A percentile compares a stretch with the other conserved stretches of the same genome.
phyloP scores from a whole-genome alignment of 2,113 vertebrate genomes.

The Amphiprion ocellaris region DNA sequence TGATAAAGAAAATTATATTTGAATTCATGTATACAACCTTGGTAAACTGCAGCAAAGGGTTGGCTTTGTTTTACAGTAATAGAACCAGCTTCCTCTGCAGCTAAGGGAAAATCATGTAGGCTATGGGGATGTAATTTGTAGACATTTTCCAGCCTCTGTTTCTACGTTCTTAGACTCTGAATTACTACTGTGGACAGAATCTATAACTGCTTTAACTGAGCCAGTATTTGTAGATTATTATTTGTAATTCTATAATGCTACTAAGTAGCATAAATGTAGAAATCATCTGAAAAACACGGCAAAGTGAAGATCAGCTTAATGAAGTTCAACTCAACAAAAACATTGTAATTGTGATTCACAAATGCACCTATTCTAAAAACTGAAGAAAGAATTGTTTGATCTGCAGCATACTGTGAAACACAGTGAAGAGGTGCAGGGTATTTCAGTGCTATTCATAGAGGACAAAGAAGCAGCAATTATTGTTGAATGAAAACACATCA shows the following conservation, averaged over 20 bases:
- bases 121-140: no score
- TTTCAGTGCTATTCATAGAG: slow-evolving; percentile 19
- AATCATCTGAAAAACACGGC: no score
- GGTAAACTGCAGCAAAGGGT: background rate
- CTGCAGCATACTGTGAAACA: background rate
- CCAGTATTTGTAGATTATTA: no score
- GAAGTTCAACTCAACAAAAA: background rate
- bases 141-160: no score
- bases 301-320: background rate
- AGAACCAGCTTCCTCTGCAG: no score
- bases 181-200: no score
- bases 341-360: slow-evolving; percentile 7
- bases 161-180: no score
- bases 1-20: no score
- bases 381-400: slow-evolving; percentile 24
- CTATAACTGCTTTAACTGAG: no score
- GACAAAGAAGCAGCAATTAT: slow-evolving; percentile 34
- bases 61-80: no score
- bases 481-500: slow-evolving; percentile 16
- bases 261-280: background rate
- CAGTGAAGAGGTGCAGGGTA: slow-evolving; percentile 6
- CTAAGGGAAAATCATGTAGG: no score
- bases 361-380: background rate
- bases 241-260: background rate
- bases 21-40: background rate